Percentiles rank a stretch among this genome's conserved stretches.
These are phyloP conservation scores for Drosophila sturtevanti DNA, from an alignment of 1,140 invertebrate species.

Conservation along the genomic window DNA sequence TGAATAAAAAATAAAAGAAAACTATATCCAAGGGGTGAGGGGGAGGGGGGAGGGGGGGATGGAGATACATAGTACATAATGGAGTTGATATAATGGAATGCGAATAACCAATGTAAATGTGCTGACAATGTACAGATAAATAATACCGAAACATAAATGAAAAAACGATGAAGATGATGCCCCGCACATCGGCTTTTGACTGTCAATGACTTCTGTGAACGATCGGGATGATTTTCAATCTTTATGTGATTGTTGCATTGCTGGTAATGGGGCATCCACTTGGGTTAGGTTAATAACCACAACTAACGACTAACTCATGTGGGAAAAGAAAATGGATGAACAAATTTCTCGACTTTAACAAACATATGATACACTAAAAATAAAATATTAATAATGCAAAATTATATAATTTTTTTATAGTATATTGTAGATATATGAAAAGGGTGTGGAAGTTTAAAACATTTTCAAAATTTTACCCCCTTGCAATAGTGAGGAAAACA, in stretches of 20 bases:
- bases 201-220: constrained; percentile 2
- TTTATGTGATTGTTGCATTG: background rate
- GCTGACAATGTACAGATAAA: background rate
- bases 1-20: constrained; percentile 3
- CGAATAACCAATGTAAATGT: background rate
- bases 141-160: background rate
- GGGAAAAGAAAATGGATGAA: no score
- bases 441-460: background rate
- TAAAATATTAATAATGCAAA: no score
- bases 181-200: background rate
- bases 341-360: no score
- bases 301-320: no score
- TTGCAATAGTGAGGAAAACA: background rate
- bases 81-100: background rate
- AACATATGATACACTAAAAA: no score
- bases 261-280: background rate
- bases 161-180: background rate
- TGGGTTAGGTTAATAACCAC: no score
- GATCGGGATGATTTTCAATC: background rate
- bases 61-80: background rate
- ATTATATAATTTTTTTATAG: no score
- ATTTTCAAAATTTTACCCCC: background rate
- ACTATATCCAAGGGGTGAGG: background rate
- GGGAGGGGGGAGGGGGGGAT: background rate
- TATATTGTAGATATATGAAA: background rate